Conservation (phyloP, 2,888 invertebrate genomes). For the Eupithecia pulchellata region DNA sequence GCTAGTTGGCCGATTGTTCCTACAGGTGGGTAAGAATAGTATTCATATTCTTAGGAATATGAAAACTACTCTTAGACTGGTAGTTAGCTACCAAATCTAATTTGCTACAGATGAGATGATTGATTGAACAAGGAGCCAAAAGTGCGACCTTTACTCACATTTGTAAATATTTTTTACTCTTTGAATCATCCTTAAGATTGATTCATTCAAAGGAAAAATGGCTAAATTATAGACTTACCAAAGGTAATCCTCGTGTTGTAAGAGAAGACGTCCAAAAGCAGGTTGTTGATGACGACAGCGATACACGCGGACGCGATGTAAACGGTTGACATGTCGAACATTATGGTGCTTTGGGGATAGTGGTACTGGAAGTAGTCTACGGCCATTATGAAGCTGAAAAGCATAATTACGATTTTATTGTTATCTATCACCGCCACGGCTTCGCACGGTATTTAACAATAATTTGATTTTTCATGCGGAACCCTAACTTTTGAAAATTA, state of each 20-base stretch:
- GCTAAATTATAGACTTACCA: slow-evolving; percentile 80
- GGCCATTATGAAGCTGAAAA: slow-evolving; percentile 94
- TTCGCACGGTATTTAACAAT: no score
- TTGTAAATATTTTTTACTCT: not conserved
- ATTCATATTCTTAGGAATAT: no score
- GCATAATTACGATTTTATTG: no score
- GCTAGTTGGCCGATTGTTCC: not conserved
- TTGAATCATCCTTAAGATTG: not conserved
- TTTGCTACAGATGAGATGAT: no score
- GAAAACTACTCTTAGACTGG: no score
- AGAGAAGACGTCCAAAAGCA: slow-evolving; percentile 92
- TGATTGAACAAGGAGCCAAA: no score
- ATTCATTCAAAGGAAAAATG: no score
- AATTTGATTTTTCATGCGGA: no score
- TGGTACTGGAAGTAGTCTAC: slow-evolving; percentile 95
- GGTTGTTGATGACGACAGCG: slow-evolving; percentile 94
- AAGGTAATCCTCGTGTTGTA: slow-evolving; percentile 94
- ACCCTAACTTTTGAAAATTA: no score
- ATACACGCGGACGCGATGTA: slow-evolving; percentile 96
- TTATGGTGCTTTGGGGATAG: slow-evolving; percentile 93
- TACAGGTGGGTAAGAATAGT: not conserved
- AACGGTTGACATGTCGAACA: slow-evolving; percentile 96
- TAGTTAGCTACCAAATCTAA: no score
- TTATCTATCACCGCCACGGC: no score
- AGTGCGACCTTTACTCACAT: no score